phyloP scores from a whole-genome alignment of 2,797 vertebrate species.

The Hydrophis major region DNA sequence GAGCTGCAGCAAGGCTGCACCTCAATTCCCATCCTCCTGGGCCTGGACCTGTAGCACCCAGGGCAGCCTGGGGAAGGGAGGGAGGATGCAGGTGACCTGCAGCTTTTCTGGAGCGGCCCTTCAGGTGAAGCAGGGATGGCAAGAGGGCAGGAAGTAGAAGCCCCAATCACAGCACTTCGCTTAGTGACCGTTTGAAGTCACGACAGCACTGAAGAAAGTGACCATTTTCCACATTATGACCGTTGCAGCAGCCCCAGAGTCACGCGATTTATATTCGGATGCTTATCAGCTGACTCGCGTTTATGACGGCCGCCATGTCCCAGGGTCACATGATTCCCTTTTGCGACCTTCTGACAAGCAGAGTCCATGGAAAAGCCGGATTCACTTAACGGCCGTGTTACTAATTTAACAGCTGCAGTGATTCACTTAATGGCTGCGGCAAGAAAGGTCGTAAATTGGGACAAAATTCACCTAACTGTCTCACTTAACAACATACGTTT shows the following conservation, averaged over 20 bases:
- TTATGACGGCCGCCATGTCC: not conserved
- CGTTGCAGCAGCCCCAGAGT: not conserved
- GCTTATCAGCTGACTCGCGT: fast-evolving
- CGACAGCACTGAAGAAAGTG: not conserved
- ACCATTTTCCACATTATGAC: not conserved
- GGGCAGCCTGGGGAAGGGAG: not conserved
- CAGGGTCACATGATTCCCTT: too few species aligned
- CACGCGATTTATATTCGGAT: not conserved
- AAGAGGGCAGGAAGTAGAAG: not conserved
- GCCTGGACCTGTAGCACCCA: not conserved
- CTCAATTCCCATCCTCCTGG: not conserved
- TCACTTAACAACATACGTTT: not conserved
- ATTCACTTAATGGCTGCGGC: not conserved
- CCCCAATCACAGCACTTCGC: not conserved
- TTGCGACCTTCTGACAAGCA: not conserved
- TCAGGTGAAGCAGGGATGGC: not conserved
- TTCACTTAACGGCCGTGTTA: not conserved
- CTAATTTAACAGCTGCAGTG: not conserved
- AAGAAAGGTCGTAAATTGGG: not conserved
- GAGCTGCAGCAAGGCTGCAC: not conserved
- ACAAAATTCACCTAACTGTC: not conserved
- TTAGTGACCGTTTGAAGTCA: not conserved
- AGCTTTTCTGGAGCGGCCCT: not conserved
- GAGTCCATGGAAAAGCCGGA: too few species aligned
- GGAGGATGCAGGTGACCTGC: not conserved